These are phyloP conservation scores for Drusus annulatus DNA, from an alignment of 1,140 invertebrate genomes.

Conservation along the genomic window DNA sequence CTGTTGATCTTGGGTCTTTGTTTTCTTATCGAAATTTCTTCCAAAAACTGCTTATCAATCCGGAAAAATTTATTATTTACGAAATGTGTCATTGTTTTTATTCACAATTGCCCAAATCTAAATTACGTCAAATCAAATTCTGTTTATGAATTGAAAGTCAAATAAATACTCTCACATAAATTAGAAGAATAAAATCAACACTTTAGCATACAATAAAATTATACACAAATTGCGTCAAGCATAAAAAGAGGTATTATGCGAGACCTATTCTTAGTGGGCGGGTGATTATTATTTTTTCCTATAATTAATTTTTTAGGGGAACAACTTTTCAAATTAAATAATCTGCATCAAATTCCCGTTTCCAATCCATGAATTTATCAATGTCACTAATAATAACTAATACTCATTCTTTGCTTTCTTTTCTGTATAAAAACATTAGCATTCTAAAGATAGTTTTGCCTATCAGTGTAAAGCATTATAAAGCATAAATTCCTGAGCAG, in stretches of 20 bases:
- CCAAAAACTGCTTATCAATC: constrained; percentile 24
- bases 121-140: constrained; percentile 4
- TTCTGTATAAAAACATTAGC: too few species aligned
- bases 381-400: too few species aligned
- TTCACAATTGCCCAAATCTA: constrained; percentile 20
- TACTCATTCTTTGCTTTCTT: too few species aligned
- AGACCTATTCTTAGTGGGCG: too few species aligned
- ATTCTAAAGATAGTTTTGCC: too few species aligned
- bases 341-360: too few species aligned
- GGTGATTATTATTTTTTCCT: too few species aligned
- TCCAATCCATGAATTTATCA: too few species aligned
- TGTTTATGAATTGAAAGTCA: not conserved
- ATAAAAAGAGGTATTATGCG: not conserved
- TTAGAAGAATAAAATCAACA: constrained; percentile 32
- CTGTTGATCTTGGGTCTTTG: too few species aligned
- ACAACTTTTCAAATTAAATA: too few species aligned
- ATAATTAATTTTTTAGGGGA: too few species aligned
- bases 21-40: constrained; percentile 10
- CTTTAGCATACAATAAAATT: constrained; percentile 28
- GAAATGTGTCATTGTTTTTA: constrained; percentile 22
- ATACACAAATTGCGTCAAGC: not conserved
- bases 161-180: constrained; percentile 31
- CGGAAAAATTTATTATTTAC: constrained; percentile 27
- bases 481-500: not conserved
- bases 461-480: too few species aligned